phyloP scores from a whole-genome alignment of 2,888 invertebrate genomes.

The Chloromyia formosa region DNA sequence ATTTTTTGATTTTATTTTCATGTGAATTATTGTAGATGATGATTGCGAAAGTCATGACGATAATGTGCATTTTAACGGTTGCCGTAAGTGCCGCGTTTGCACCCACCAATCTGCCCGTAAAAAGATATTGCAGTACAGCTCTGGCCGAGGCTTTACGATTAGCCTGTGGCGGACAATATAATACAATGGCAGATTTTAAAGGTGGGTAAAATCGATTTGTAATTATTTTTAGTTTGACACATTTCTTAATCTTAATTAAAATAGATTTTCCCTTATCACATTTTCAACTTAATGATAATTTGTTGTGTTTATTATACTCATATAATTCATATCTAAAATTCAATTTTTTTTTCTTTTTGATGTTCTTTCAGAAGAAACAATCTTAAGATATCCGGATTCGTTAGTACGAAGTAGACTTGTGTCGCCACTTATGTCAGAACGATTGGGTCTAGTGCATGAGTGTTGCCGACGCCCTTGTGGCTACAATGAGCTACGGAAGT shows the following conservation, averaged over 20 bases:
- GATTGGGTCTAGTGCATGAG: slow-evolving; percentile 54
- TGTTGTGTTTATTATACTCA: no score
- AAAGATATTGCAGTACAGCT: slow-evolving; percentile 57
- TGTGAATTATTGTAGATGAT: slow-evolving; percentile 42
- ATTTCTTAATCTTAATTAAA: no score
- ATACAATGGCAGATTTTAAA: slow-evolving; percentile 56
- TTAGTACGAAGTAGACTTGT: slow-evolving; percentile 53
- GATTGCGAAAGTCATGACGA: slow-evolving; percentile 40
- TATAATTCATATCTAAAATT: no score
- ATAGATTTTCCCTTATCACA: no score
- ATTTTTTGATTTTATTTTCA: no score
- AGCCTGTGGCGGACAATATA: slow-evolving; percentile 57
- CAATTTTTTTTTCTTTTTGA: no score
- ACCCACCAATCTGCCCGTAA: slow-evolving; percentile 47
- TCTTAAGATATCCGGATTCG: slow-evolving; percentile 44
- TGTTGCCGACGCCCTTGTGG: slow-evolving; percentile 59
- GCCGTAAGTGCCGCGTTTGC: slow-evolving; percentile 36
- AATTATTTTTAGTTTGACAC: neutral
- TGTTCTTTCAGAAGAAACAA: slow-evolving; percentile 38
- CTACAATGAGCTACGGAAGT: slow-evolving; percentile 56
- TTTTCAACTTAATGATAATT: no score
- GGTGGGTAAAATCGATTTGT: slow-evolving; percentile 53
- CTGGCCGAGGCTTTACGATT: slow-evolving; percentile 57
- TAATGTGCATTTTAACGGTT: slow-evolving; percentile 33
- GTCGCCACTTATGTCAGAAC: slow-evolving; percentile 50